phyloP scores from a whole-genome alignment of 2,797 vertebrate genomes.

The Sparidentex hasta region DNA sequence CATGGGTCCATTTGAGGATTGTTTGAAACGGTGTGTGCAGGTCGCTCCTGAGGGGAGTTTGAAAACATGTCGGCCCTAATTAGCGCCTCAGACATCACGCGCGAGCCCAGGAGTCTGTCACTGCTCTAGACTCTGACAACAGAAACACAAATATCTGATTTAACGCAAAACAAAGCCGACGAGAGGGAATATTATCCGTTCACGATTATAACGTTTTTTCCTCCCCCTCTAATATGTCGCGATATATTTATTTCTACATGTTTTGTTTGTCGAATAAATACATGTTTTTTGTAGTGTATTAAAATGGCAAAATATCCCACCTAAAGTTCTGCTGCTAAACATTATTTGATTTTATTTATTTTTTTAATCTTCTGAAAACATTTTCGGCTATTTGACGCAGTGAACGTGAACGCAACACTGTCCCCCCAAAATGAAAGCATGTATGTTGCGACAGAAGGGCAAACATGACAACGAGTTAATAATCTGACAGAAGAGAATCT shows the following conservation, averaged over 20 bases:
- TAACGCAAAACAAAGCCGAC: not conserved
- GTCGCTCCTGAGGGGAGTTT: conserved; percentile 76
- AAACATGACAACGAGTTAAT: not conserved
- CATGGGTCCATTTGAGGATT: conserved; percentile 72
- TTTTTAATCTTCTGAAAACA: not conserved
- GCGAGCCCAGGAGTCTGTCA: conserved; percentile 3
- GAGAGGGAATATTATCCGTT: not conserved
- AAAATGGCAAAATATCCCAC: not conserved
- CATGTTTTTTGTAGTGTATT: not conserved
- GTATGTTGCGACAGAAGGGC: rapidly evolving
- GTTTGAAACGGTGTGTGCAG: conserved; percentile 74
- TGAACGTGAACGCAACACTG: not conserved
- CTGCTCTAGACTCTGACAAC: not conserved
- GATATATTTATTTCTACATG: not conserved
- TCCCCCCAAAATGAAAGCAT: not conserved
- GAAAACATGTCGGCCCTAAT: conserved; percentile 82
- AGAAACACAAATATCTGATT: not conserved
- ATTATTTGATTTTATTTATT: not conserved
- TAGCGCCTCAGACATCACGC: conserved; percentile 68
- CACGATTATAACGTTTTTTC: not conserved
- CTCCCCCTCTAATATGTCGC: not conserved
- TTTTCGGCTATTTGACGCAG: not conserved
- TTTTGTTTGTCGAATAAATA: not conserved
- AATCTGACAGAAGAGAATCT: not conserved
- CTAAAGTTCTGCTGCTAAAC: not conserved